phyloP scores from a whole-genome alignment of 2,113 vertebrate genomes.

The Gopherus flavomarginatus region DNA sequence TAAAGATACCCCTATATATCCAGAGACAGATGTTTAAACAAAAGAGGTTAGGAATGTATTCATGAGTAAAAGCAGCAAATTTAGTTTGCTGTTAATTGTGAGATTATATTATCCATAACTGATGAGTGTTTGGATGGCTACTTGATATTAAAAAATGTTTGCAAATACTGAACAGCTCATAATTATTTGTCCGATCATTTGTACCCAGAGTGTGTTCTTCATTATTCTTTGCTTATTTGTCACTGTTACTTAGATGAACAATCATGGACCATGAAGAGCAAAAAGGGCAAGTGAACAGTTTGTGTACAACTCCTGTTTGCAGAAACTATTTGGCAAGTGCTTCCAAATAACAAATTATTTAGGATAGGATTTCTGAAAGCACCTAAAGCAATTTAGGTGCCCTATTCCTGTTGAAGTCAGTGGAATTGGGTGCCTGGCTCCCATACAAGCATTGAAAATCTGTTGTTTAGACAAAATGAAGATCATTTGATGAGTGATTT shows the following conservation, averaged over 20 bases:
- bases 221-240: neutral
- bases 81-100: neutral
- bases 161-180: neutral
- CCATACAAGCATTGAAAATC: neutral
- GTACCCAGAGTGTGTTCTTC: neutral
- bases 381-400: neutral
- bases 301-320: slow-evolving; percentile 17
- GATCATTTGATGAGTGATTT: neutral
- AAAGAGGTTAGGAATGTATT: neutral
- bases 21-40: neutral
- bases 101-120: neutral
- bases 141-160: neutral
- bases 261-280: neutral
- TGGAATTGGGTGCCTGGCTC: neutral
- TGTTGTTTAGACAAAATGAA: neutral
- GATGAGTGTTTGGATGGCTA: neutral
- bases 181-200: slow-evolving; percentile 24
- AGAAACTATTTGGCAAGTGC: slow-evolving; percentile 24
- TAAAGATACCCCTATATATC: neutral
- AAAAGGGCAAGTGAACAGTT: neutral
- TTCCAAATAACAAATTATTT: neutral
- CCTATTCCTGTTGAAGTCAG: neutral
- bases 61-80: neutral
- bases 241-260: neutral
- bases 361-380: neutral